Base-by-base conservation (phyloP, 2,797 vertebrate species). In the Rhinogobio ventralis region DNA sequence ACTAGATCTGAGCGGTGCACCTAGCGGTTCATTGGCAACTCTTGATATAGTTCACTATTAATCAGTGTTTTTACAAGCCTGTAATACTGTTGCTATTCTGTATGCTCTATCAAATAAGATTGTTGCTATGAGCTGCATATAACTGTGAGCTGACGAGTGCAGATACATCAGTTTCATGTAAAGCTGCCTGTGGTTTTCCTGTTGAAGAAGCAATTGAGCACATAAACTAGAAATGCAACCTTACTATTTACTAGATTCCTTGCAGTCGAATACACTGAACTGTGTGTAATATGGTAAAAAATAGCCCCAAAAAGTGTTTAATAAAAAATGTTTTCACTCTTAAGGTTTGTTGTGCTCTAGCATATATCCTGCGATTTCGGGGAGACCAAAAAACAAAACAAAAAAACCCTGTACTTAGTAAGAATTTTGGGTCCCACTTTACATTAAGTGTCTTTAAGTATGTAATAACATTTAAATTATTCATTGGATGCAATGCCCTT, bases 331-430 rank as follows among this genome's bases (percentile, higher is more conserved):
- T 30, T 51, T 62, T 17, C 3, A 28, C 13, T 60, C 13, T 28
- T 62, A 28, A 62, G n/a, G 13, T 15, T 19, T 51, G 5, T 53
- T 53, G 19, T 53, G 51, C 19, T 20, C 19, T 53, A 3, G 17
- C 49, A 51, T 6, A 8, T 20, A 20, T 20, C 1, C 51, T 53
- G 7, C 2, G 2, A 53, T 53, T 53, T 20, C 19, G 7, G 51
- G 19, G 51, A 19, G 51, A 53, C 51, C 19, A 39, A 39, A 8
- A 39, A 39, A 39, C 5, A 39, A 39, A 53, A 20, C 20, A 17
- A 15, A 17, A 94, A 36, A 36, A 36, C 33, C 30, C 91, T 0
- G 92, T 93, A 87, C 82, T 94, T n/a, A 93, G 91, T 93, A 82
- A 93, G 92, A 88, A 0, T 19, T 19, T 30, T 81, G 13, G 11